These are phyloP conservation scores for Holacanthus passer DNA, from an alignment of 2,113 vertebrate species.

Conservation along the genomic window DNA sequence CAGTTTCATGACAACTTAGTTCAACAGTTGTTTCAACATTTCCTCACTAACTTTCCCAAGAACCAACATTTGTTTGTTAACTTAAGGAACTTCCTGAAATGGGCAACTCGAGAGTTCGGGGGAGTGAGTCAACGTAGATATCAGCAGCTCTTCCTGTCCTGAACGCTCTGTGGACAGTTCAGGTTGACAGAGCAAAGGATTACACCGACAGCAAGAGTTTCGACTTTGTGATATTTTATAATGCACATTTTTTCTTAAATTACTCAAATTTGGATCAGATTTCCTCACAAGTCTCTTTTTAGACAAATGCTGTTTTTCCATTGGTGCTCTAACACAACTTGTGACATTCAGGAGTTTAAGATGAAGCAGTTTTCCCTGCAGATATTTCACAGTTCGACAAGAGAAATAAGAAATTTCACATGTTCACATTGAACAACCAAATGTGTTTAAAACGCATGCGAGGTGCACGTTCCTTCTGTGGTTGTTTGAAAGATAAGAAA, in stretches of 20 bases:
- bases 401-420: background rate
- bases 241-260: too few relatives aligned
- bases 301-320: too few relatives aligned
- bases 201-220: too few relatives aligned
- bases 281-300: too few relatives aligned
- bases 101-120: background rate
- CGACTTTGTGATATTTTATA: background rate
- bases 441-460: too few relatives aligned
- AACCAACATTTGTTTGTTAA: background rate
- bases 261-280: too few relatives aligned
- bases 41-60: constrained; percentile 29
- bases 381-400: background rate
- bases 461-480: too few relatives aligned
- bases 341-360: too few relatives aligned
- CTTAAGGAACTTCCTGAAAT: constrained; percentile 12
- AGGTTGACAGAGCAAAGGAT: background rate
- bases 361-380: too few relatives aligned
- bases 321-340: too few relatives aligned
- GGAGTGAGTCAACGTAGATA: constrained; percentile 10
- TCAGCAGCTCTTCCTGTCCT: background rate
- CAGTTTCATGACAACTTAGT: constrained; percentile 20
- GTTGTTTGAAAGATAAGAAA: background rate
- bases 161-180: background rate
- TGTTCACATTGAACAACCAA: background rate
- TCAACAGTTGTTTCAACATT: constrained; percentile 29